Evolutionary conservation across 2,888 invertebrate species (phyloP).

Genomic region (Agelastica alni): DNA sequence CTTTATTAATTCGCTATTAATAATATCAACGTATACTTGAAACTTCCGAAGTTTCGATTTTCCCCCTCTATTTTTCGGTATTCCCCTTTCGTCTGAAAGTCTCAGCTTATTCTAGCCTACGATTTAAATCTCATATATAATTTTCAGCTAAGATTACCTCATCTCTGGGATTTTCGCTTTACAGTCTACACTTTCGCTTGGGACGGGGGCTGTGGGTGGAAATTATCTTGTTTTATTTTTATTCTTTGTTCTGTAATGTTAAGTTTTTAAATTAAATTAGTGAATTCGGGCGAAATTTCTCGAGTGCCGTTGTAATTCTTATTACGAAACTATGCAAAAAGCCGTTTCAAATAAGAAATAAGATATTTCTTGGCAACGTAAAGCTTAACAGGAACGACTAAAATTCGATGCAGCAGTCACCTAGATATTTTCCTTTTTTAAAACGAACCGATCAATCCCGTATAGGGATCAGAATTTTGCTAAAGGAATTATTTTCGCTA

Average conservation of each 20-base stretch:
- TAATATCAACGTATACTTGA: too few relatives aligned
- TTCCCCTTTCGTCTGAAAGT: slow-evolving; percentile 22
- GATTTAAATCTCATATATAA: slow-evolving; percentile 38
- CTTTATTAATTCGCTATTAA: too few relatives aligned
- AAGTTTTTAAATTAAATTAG: slow-evolving; percentile 15
- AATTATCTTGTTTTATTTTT: slow-evolving; percentile 9
- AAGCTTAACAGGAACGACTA: slow-evolving; percentile 10
- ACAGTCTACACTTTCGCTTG: slow-evolving; percentile 31
- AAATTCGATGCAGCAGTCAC: slow-evolving; percentile 7
- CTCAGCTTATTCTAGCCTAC: slow-evolving; percentile 35
- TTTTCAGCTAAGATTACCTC: slow-evolving; percentile 35
- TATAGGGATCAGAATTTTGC: not conserved
- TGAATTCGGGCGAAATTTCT: slow-evolving; percentile 17
- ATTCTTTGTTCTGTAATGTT: slow-evolving; percentile 9
- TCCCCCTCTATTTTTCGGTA: too few relatives aligned
- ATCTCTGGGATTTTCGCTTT: slow-evolving; percentile 29
- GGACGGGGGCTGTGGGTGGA: slow-evolving; percentile 20
- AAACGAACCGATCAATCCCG: not conserved
- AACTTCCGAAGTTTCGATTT: too few relatives aligned
- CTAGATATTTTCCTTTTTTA: not conserved
- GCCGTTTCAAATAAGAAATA: slow-evolving; percentile 18
- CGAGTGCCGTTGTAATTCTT: slow-evolving; percentile 20
- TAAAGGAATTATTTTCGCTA: not conserved
- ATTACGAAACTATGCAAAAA: slow-evolving; percentile 19
- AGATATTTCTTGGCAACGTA: slow-evolving; percentile 14